phyloP scores from a whole-genome alignment of 92 coral and sea anemone species.

The Hydrozoanthus gracilis region DNA sequence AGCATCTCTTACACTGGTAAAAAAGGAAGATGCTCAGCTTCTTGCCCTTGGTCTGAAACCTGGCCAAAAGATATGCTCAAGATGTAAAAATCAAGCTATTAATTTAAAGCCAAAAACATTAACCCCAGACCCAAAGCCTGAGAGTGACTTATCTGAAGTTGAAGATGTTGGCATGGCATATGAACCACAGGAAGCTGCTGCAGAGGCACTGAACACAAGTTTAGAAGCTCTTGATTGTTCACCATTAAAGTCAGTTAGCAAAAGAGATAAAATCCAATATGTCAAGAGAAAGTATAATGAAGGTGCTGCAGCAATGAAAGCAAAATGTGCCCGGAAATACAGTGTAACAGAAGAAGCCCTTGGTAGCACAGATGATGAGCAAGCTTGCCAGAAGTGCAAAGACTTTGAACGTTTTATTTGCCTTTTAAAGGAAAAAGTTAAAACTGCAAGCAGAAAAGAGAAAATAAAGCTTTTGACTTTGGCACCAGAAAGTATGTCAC shows the following conservation, averaged over 20 bases:
- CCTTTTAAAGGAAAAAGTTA: constrained; percentile 19
- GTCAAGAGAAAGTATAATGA: constrained; percentile 37
- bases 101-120: constrained; percentile 20
- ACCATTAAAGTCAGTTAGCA: constrained; percentile 35
- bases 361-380: constrained; percentile 9
- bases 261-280: constrained; percentile 22
- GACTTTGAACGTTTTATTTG: constrained; percentile 31
- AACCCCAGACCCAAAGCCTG: constrained; percentile 25
- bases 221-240: constrained; percentile 40
- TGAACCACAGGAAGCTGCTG: constrained; percentile 33
- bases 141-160: constrained; percentile 20
- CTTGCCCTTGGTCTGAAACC: constrained; percentile 40
- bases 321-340: constrained; percentile 29
- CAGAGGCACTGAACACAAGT: constrained; percentile 34
- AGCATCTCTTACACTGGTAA: constrained; percentile 36
- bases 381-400: constrained; percentile 26
- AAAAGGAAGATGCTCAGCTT: constrained; percentile 23
- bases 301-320: constrained; percentile 24
- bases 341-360: background rate
- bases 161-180: constrained; percentile 36
- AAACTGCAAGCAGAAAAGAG: constrained; percentile 29
- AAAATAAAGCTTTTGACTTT: constrained; percentile 20
- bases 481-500: constrained; percentile 16
- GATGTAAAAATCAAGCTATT: constrained; percentile 17
- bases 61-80: constrained; percentile 32